These are phyloP conservation scores for Botia kubotai DNA, from an alignment of 2,797 vertebrate species.

Conservation along the genomic window DNA sequence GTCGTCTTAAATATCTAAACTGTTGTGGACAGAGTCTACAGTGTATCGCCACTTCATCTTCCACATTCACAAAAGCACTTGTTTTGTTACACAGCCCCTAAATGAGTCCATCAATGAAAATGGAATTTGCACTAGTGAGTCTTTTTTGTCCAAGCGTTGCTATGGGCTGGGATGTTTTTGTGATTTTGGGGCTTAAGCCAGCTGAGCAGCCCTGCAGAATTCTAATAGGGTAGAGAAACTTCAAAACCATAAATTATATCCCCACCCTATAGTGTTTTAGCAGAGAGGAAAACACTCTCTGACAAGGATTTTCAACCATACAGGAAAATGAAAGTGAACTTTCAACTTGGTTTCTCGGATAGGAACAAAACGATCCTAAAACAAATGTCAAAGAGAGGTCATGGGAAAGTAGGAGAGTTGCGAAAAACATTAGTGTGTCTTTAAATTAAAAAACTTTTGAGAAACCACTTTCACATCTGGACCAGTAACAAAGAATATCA, in stretches of 20 bases:
- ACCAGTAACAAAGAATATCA: not conserved
- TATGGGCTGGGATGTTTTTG: conserved; percentile 41
- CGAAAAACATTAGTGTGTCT: not conserved
- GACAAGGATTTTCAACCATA: conserved; percentile 9
- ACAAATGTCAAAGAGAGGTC: not conserved
- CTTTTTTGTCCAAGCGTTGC: conserved; percentile 42
- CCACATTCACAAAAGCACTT: conserved; percentile 14
- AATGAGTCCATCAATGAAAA: conserved; percentile 45
- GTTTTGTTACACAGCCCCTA: conserved; percentile 24
- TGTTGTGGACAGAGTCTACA: not conserved
- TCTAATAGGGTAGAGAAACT: conserved; percentile 44
- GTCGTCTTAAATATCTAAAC: not conserved
- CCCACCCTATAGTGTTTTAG: conserved; percentile 21
- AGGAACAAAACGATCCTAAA: not conserved
- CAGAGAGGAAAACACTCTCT: not conserved
- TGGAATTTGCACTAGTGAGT: conserved; percentile 41
- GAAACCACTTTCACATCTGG: not conserved
- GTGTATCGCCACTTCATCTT: conserved; percentile 12
- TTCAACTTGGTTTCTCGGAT: not conserved
- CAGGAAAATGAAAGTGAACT: conserved; percentile 18
- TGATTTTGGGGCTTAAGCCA: conserved; percentile 46
- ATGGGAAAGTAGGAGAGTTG: not conserved
- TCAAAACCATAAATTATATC: conserved; percentile 48
- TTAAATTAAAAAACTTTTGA: not conserved
- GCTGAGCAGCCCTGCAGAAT: conserved; percentile 31